Base-by-base conservation (phyloP, 1,140 invertebrate species). In the Drosophila athabasca region DNA sequence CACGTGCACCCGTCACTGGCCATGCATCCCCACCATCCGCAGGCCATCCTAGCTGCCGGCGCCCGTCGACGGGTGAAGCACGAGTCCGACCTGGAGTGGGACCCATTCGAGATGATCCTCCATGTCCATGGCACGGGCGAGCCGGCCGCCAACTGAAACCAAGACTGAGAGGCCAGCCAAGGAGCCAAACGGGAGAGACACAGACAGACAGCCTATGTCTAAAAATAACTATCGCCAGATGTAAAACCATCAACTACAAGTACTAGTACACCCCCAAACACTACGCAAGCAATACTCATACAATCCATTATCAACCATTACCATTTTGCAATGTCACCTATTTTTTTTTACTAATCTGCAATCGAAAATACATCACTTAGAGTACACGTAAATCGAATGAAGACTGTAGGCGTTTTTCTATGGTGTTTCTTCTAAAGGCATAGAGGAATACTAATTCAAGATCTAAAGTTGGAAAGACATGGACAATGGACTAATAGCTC, bases 31-130 rank as follows among this genome's bases (percentile, higher is more conserved):
- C 79, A 78, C 46, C 74, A 85, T 13, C 44, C 66, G 19, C 44
- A 69, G 45, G 46, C 66, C 17, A 43, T 45, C 6, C 45, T 24
- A 1, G 35, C 35, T 39, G 35, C 35, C 8, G 62, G 43, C 6
- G 52, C 41, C 0, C 57, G 82, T 8, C 78, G 82, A 3, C 70
- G 87, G 3, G 76, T 90, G 6, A 87, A 90, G 58, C 87, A 91
- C 54, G 73, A 82, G n/a, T 66, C 85, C 1, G 90, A 91, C 60
- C 69, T 91, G 29, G 90, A 91, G 51, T 91, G 90, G 90, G 90
- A 91, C 84, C 90, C 90, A 26, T 91, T 91, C 19, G 90, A 91
- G 55, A 91, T 91, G 90, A 91, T 91, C 41, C 64, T 91, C 2
- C 90, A 91, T 45, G 90, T 91, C 48, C 90, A 91, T 41, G 85